Evolutionary conservation across 2,888 invertebrate genomes (phyloP), one percentile per base, ranked within the genome.

Genomic region (Orchesella flavescens): DNA sequence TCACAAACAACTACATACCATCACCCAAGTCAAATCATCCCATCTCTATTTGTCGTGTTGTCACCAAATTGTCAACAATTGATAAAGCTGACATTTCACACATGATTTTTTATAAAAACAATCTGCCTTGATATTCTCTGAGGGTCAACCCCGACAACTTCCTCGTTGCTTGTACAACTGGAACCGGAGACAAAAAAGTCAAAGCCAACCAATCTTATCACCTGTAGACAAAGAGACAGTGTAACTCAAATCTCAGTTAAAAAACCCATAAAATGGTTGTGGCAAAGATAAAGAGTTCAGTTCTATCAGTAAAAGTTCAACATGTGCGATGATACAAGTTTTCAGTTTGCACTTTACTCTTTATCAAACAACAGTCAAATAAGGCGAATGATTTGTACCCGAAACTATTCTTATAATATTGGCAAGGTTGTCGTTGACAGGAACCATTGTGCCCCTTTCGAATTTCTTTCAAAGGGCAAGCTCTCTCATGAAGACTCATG

Each of bases 121-220:
- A 65, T 9, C 34, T 66, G n/a, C 13, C 13, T 23, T 21, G 24
- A 21, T 69, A 69, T 49, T 69, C 53, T 69, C 53, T 69, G 69
- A 69, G 49, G 69, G 69, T 69, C 69, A 63, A 24, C 23, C 63
- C 21, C 19, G 17, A 5, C 17, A 15, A 9, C 53, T 53, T 53
- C 53, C 53, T 53, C 15, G 7, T 34, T 34, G 34, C n/a, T n/a
- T n/a, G 34, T 34, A 34, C 34, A 34, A 34, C 34, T 34, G 34
- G 7, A 34, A 34, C 34, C 34, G 34, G 34, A 34, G 34, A 34
- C 34, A 34, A 34, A 34, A n/a, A 34, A 34, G 34, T 34, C 34
- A 7, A 4, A n/a, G n/a, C n/a, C n/a, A n/a, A 7, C 34, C 34
- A 34, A 7, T 2, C 34, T 34, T 34, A 34, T 34, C 34, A 34